Base-by-base conservation (phyloP, 2,888 invertebrate species). In the Entomobrya proxima region DNA sequence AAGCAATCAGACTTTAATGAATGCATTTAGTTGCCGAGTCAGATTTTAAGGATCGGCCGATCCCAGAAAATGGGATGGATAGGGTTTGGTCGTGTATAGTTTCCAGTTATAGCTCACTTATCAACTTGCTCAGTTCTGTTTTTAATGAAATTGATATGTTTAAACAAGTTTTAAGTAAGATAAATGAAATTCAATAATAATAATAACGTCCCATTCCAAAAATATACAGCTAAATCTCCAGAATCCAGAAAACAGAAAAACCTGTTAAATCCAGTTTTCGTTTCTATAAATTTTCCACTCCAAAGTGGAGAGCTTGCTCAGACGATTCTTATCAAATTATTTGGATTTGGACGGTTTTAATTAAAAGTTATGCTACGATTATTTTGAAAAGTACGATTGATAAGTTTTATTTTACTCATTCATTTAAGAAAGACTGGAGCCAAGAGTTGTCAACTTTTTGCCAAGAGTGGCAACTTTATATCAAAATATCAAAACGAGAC, bases 211-310 rank as follows among this genome's bases (percentile, higher is more conserved):
- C 61, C 55, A 77, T n/a, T 85, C 85, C 79, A 75, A 80, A 85
- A 85, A 85, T 85, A 85, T 79, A 78, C 79, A 32, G 5, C 30
- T 76, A 3, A n/a, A 35, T 40, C 44, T 40, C 37, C 79, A 27
- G 13, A 30, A 3, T 24, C 15, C 27, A 64, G 5, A 37, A 27
- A 27, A n/a, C n/a, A 15, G 47, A 15, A 64, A 21, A 76, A 50
- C 86, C 50, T 35, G 82, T 77, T 82, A 77, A 82, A 78, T 72
- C 86, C 61, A 61, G 86, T 77, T 81, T 78, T 52, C 47, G 35
- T 67, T 80, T 87, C 27, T 85, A 67, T 76, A 87, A 87, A 85
- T 87, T 87, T 87, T 87, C 87, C 87, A 87, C 79, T 82, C 67
- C 69, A 75, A 18, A 61, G 58, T 47, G 37, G 50, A 47, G 50